Conservation (phyloP, 2,113 vertebrate species). For the Actenoides hombroni region DNA sequence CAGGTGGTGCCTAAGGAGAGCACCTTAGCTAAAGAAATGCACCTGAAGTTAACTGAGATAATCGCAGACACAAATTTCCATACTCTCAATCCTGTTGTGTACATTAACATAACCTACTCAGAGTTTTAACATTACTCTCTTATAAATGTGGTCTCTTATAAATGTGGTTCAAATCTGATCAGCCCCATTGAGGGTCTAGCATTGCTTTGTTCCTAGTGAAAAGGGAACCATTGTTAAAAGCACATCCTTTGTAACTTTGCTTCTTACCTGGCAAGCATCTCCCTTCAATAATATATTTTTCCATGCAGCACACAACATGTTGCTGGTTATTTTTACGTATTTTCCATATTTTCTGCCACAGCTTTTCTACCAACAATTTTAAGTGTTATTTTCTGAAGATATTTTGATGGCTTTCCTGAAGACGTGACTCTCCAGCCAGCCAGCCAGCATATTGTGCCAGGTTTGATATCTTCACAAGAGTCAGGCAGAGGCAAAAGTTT, state of each 20-base stretch:
- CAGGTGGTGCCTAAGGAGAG: background rate
- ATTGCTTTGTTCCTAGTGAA: background rate
- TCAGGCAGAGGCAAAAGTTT: background rate
- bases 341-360: conserved; percentile 17
- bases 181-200: background rate
- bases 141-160: no score
- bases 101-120: background rate
- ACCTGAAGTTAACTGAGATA: background rate
- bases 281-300: accelerated
- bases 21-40: background rate
- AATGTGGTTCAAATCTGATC: background rate
- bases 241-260: background rate
- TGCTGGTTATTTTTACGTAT: background rate
- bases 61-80: background rate
- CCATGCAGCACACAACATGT: conserved; percentile 47
- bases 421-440: background rate
- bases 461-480: background rate
- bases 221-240: background rate
- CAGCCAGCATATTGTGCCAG: background rate
- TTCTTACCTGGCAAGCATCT: background rate
- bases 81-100: background rate
- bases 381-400: conserved; percentile 38
- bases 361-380: conserved; percentile 17
- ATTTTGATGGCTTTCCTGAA: background rate
- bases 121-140: background rate